phyloP scores from a whole-genome alignment of 1,140 invertebrate species.

The Macrotrachela quadricornifera region DNA sequence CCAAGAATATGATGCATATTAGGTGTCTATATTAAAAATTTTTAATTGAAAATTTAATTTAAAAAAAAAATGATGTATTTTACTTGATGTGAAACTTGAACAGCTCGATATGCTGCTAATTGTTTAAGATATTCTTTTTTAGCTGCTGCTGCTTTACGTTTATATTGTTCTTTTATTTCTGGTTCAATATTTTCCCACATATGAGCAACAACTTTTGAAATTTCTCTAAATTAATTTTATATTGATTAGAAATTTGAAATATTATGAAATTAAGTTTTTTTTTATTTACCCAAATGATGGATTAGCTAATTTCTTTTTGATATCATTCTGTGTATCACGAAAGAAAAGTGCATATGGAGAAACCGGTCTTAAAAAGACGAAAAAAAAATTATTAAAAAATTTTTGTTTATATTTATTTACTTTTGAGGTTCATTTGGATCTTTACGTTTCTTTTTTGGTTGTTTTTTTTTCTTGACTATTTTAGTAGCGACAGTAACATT shows the following conservation, averaged over 20 bases:
- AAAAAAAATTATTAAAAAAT: background rate
- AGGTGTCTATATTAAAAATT: too few relatives aligned
- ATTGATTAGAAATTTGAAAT: too few relatives aligned
- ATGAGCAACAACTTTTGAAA: constrained; percentile 89
- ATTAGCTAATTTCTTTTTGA: constrained; percentile 84
- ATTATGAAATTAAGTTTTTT: too few relatives aligned
- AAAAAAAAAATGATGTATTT: too few relatives aligned
- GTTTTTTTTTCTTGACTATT: constrained; percentile 37
- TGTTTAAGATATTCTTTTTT: constrained; percentile 90
- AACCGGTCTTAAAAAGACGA: constrained; percentile 50
- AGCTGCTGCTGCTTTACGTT: constrained; percentile 80
- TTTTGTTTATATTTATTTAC: constrained; percentile 35
- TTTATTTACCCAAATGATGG: constrained; percentile 50
- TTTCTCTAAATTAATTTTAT: constrained; percentile 41
- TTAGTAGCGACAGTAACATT: too few relatives aligned
- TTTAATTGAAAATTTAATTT: too few relatives aligned
- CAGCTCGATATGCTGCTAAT: constrained; percentile 56
- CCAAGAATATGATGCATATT: too few relatives aligned
- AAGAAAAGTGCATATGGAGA: constrained; percentile 92
- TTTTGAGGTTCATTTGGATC: constrained; percentile 85
- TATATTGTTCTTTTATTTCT: constrained; percentile 85
- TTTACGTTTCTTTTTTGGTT: constrained; percentile 69
- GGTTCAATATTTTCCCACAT: constrained; percentile 90
- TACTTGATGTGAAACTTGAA: too few relatives aligned
- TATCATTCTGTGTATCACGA: constrained; percentile 83